A percentile compares a stretch with the other conserved stretches of the same genome.
Conservation (phyloP, 2,113 vertebrate species). For the Rynchops niger region DNA sequence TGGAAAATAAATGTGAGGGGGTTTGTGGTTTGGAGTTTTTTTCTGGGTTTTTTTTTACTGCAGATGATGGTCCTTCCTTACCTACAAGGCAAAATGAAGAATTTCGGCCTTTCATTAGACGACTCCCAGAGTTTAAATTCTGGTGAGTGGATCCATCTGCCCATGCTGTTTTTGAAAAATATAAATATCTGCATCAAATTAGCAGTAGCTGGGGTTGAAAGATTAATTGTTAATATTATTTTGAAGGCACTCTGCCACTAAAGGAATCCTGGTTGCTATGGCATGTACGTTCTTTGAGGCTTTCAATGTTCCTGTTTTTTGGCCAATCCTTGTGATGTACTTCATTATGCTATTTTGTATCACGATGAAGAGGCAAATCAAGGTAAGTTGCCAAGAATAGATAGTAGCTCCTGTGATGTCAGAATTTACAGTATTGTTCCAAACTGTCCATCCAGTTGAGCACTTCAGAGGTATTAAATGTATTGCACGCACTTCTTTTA, state of each 20-base stretch:
- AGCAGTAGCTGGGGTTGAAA: not conserved
- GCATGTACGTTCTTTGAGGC: slow-evolving; percentile 97
- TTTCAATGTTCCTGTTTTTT: slow-evolving; percentile 98
- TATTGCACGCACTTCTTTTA: not conserved
- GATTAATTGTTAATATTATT: not conserved
- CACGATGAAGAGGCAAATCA: slow-evolving; percentile 99
- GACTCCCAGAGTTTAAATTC: slow-evolving; percentile 99
- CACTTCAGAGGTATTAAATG: not conserved
- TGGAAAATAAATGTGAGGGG: not conserved
- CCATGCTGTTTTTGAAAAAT: not conserved
- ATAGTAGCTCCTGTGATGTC: not conserved
- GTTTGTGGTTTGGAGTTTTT: not conserved
- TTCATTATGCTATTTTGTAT: slow-evolving; percentile 99
- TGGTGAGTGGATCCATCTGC: slow-evolving; percentile 80
- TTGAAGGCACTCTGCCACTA: slow-evolving; percentile 94
- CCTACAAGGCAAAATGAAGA: slow-evolving; percentile 99
- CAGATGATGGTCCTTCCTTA: slow-evolving; percentile 94
- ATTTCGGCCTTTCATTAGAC: slow-evolving; percentile 97
- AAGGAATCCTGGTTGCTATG: slow-evolving; percentile 96
- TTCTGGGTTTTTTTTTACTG: not conserved
- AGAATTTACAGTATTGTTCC: not conserved
- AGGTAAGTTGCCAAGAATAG: slow-evolving; percentile 75
- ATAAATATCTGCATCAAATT: not conserved
- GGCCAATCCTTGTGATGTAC: slow-evolving; percentile 99
- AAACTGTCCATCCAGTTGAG: not conserved